A percentile compares a stretch with the other conserved stretches of the same genome.
phyloP scores from a whole-genome alignment of 2,888 invertebrate genomes.

The Chrysopilus asiliformis region DNA sequence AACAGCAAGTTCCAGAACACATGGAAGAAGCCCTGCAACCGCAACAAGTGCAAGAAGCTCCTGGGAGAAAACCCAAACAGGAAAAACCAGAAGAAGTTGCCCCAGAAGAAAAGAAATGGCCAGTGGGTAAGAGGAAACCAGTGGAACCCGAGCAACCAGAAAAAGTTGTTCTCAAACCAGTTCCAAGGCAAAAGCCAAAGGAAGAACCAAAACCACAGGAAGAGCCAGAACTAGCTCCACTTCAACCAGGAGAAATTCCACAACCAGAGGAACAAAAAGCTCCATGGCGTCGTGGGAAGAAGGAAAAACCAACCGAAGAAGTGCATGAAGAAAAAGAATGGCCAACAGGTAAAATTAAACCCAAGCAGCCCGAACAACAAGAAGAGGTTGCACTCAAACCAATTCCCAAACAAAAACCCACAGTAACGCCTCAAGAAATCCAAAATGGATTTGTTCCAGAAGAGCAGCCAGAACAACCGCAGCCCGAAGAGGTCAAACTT shows the following conservation, averaged over 20 bases:
- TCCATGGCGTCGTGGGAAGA: slow-evolving; percentile 15
- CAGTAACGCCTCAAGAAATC: too few relatives aligned
- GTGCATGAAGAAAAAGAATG: slow-evolving; percentile 4
- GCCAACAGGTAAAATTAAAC: slow-evolving; percentile 10
- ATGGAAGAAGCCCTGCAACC: slow-evolving; percentile 12
- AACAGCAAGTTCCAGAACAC: slow-evolving; percentile 7
- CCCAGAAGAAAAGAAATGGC: slow-evolving; percentile 6
- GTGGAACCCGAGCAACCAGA: slow-evolving; percentile 21
- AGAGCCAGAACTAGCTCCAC: slow-evolving; percentile 8
- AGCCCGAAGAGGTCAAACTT: slow-evolving; percentile 3
- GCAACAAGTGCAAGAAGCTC: slow-evolving; percentile 17
- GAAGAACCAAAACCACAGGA: slow-evolving; percentile 15
- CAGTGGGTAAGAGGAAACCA: slow-evolving; percentile 15
- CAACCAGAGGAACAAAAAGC: slow-evolving; percentile 12
- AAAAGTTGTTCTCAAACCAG: slow-evolving; percentile 12
- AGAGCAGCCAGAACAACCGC: slow-evolving; percentile 5
- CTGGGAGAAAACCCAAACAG: slow-evolving; percentile 31
- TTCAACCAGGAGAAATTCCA: slow-evolving; percentile 15
- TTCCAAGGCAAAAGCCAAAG: slow-evolving; percentile 22
- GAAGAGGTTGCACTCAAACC: not conserved
- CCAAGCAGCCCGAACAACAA: slow-evolving; percentile 11
- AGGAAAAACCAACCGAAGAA: slow-evolving; percentile 14
- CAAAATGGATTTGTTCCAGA: too few relatives aligned
- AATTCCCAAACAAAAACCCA: slow-evolving; percentile 2
- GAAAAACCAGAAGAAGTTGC: slow-evolving; percentile 12